Evolutionary conservation across 2,888 invertebrate genomes (phyloP), one percentile per base, ranked within the genome.

Genomic region (Amorpha juglandis): DNA sequence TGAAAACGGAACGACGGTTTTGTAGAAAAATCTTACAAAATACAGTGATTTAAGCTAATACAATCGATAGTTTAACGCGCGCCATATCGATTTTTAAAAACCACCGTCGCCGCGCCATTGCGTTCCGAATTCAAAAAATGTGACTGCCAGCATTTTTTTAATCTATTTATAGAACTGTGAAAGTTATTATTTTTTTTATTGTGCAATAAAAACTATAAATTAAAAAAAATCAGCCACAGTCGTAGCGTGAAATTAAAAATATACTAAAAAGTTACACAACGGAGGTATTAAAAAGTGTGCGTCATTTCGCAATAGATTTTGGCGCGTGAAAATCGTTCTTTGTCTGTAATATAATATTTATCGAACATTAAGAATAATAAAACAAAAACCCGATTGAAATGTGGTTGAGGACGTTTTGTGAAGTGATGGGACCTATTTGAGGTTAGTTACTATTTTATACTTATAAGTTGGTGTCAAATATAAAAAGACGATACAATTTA

Each of bases 181-280:
- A 68, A 74, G 70, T 79, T 69, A 69, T 72, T 71, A 71, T 73
- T 72, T 73, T 70, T 71, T 66, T 69, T 67, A 71, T 69, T 75
- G 71, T 72, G 69, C 69, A 74, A 71, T 74, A 73, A 71, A 75
- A 74, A 70, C 70, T 73, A 74, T 76, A 72, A 77, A 74, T 72
- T 77, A 72, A 77, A 72, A 72, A 72, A 73, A 72, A 72, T 77
- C 69, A 68, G 69, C 71, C 76, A 69, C 79, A 86, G 58, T 19
- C 19, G 58, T 58, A 19, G 58, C 58, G 88, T 90, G 89, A 89
- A 89, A 90, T 90, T 89, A 83, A 78, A 84, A 87, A 87, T 77
- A 87, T 83, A 83, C 19, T 38, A 19, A 79, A 78, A 78, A 78
- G 81, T 83, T 84, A 79, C 79, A 83, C 79, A 79, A 81, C 77